These are phyloP conservation scores for Cassiopea andromeda DNA, from an alignment of 30 jellyfish, hydroid and myxozoan genomes.

Conservation along the genomic window DNA sequence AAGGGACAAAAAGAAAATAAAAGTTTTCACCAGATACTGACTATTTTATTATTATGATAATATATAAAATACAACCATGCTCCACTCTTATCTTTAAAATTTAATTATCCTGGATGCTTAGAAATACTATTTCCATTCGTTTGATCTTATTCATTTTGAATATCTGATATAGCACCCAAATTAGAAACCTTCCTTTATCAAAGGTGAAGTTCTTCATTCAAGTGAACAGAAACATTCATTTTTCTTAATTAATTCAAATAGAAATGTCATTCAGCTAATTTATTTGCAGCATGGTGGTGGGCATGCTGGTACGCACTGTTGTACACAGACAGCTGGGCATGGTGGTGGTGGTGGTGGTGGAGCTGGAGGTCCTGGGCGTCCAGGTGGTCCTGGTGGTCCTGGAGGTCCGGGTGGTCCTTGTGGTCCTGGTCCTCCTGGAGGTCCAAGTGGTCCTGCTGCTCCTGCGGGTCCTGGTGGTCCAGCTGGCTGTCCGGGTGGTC, in stretches of 20 bases:
- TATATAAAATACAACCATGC: slow-evolving; percentile 39
- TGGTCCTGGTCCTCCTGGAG: slow-evolving; percentile 98
- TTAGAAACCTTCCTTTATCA: slow-evolving; percentile 28
- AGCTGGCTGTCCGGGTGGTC: slow-evolving; percentile 95
- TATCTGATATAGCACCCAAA: background rate
- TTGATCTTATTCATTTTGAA: slow-evolving; percentile 30
- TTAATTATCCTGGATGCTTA: slow-evolving; percentile 62
- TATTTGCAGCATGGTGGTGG: slow-evolving; percentile 91
- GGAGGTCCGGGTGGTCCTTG: slow-evolving; percentile 99
- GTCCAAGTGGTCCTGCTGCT: slow-evolving; percentile 91
- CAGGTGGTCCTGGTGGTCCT: slow-evolving; percentile 99
- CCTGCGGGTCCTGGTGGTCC: slow-evolving; percentile 96
- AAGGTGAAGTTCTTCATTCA: slow-evolving; percentile 15
- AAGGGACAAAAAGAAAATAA: background rate
- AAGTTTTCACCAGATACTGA: background rate
- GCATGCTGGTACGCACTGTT: slow-evolving; percentile 85
- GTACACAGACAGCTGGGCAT: slow-evolving; percentile 90
- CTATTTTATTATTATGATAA: background rate
- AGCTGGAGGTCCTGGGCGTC: slow-evolving; percentile 99
- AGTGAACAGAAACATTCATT: background rate
- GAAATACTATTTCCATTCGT: slow-evolving; percentile 68
- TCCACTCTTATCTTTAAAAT: slow-evolving; percentile 19
- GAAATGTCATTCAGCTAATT: slow-evolving; percentile 17
- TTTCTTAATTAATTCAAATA: background rate
- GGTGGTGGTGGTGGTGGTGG: slow-evolving; percentile 99